Evolutionary conservation across 2,113 vertebrate genomes (phyloP).

Genomic region (Neotragus moschatus): DNA sequence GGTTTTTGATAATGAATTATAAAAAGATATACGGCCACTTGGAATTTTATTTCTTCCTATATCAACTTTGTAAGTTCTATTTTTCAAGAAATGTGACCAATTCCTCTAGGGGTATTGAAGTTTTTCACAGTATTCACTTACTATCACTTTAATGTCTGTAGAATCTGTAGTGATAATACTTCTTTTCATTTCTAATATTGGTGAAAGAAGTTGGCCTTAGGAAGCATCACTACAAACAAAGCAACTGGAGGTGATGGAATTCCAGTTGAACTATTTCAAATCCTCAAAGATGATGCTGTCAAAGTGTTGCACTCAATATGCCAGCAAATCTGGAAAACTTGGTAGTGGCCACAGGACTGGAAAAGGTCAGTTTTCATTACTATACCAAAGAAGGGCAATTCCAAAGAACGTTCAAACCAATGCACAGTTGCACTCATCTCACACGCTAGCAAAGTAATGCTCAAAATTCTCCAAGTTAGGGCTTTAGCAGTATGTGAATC

Average conservation of each 20-base stretch:
- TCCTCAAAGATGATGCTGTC: not conserved
- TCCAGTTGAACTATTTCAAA: not conserved
- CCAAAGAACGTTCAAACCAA: not conserved
- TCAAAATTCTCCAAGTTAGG: not conserved
- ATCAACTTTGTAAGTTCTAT: not conserved
- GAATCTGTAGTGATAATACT: not conserved
- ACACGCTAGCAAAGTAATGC: not conserved
- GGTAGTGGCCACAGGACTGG: not conserved
- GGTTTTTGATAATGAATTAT: not conserved
- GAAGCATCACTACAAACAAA: not conserved
- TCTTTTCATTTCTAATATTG: not conserved
- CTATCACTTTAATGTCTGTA: not conserved
- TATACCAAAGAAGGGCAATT: not conserved
- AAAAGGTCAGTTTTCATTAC: not conserved
- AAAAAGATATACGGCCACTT: not conserved
- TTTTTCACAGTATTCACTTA: not conserved
- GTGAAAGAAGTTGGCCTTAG: not conserved
- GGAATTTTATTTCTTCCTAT: not conserved
- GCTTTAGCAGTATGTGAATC: not conserved
- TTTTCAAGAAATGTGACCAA: not conserved
- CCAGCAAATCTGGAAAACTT: not conserved
- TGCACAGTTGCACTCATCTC: not conserved
- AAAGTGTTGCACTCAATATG: not conserved
- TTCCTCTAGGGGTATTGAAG: not conserved
- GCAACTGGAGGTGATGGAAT: not conserved